These are phyloP conservation scores for Agapornis roseicollis DNA, from an alignment of 2,113 vertebrate species.

Conservation along the genomic window DNA sequence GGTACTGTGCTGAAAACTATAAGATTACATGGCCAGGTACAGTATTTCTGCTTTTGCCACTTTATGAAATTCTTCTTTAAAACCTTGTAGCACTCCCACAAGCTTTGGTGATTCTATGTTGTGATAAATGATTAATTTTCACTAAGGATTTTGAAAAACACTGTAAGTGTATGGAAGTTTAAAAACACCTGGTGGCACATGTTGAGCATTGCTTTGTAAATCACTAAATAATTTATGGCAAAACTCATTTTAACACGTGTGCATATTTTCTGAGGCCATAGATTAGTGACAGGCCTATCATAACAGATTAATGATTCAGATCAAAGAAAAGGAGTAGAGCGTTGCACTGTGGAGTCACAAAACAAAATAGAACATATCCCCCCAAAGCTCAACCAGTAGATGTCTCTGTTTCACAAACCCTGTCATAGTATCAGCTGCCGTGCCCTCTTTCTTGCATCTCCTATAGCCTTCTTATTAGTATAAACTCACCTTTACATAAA, in stretches of 20 bases:
- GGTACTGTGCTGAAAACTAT: neutral
- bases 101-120: slow-evolving; percentile 5
- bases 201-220: slow-evolving; percentile 9
- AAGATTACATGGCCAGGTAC: neutral
- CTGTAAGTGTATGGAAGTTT: slow-evolving; percentile 1
- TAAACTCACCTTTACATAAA: neutral
- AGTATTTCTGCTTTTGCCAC: neutral
- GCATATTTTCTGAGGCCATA: slow-evolving; percentile 42
- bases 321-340: slow-evolving; percentile 15
- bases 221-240: slow-evolving; percentile 46
- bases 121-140: slow-evolving; percentile 36
- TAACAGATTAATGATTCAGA: slow-evolving; percentile 49
- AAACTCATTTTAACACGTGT: slow-evolving; percentile 29
- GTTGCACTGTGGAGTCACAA: neutral
- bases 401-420: slow-evolving; percentile 68
- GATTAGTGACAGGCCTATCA: slow-evolving; percentile 46
- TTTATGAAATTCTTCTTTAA: neutral
- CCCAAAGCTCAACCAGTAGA: slow-evolving; percentile 57
- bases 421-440: neutral
- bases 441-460: neutral
- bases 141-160: slow-evolving; percentile 18
- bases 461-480: neutral
- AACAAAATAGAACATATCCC: neutral
- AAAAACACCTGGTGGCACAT: neutral
- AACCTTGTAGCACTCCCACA: neutral